Evolutionary conservation across 2,888 invertebrate species (phyloP).

Genomic region (Sturmia bella): DNA sequence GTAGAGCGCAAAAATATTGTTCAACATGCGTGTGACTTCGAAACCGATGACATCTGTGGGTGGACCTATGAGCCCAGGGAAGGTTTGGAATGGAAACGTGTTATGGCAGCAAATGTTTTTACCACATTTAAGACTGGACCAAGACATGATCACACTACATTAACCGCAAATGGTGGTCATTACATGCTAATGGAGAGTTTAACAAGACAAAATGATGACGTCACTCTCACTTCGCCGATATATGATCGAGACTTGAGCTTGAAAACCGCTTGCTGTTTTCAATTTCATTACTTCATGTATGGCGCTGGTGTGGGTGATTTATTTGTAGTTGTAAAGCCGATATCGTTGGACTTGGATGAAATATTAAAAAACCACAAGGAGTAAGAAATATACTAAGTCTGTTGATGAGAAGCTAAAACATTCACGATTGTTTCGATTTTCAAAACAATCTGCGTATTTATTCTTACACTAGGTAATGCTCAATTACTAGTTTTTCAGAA

Average conservation of each 20-base stretch:
- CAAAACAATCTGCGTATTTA: too few relatives aligned
- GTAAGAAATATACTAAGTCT: constrained; percentile 47
- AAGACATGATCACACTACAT: constrained; percentile 88
- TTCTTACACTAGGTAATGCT: too few relatives aligned
- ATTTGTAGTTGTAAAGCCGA: constrained; percentile 83
- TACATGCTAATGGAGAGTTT: constrained; percentile 93
- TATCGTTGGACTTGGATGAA: constrained; percentile 74
- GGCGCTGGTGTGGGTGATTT: constrained; percentile 85
- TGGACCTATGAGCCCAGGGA: constrained; percentile 86
- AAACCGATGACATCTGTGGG: constrained; percentile 86
- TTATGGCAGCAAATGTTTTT: constrained; percentile 82
- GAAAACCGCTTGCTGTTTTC: constrained; percentile 83
- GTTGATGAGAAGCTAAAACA: not conserved
- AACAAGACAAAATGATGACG: constrained; percentile 83
- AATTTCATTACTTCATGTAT: constrained; percentile 91
- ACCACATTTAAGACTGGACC: constrained; percentile 85
- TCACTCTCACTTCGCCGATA: constrained; percentile 88
- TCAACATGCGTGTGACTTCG: constrained; percentile 78
- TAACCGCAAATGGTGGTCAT: constrained; percentile 84
- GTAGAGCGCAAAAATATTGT: constrained; percentile 62
- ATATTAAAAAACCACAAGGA: constrained; percentile 70
- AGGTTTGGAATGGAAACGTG: constrained; percentile 86
- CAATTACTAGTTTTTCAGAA: too few relatives aligned
- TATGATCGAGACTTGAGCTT: constrained; percentile 83
- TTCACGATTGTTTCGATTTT: not conserved